phyloP scores from a whole-genome alignment of 2,888 invertebrate genomes.

The Leptinotarsa peninsularis region DNA sequence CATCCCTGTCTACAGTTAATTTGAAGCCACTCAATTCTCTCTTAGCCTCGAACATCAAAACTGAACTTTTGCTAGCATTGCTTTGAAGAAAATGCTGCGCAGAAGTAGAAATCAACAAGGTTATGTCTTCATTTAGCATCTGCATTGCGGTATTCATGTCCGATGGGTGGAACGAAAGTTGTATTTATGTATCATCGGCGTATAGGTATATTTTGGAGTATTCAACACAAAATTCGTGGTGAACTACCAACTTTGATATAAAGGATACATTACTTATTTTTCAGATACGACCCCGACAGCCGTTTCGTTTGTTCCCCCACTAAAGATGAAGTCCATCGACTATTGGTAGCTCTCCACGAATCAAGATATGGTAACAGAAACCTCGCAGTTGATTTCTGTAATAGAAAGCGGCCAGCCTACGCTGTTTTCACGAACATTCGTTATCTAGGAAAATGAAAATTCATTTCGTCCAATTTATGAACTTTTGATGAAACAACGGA shows the following conservation, averaged over 20 bases:
- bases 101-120: no score
- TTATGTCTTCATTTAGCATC: no score
- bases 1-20: no score
- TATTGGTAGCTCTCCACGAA: slow-evolving; percentile 73
- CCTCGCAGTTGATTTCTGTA: slow-evolving; percentile 73
- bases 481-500: background rate
- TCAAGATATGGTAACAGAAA: slow-evolving; percentile 70
- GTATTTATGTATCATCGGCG: no score
- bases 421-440: slow-evolving; percentile 74
- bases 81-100: no score
- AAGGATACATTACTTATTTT: slow-evolving; percentile 26
- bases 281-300: slow-evolving; percentile 70
- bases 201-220: no score
- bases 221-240: background rate
- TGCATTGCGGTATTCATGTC: no score
- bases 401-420: slow-evolving; percentile 72
- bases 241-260: background rate
- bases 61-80: no score
- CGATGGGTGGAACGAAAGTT: no score
- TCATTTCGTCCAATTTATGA: background rate
- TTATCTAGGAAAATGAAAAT: slow-evolving; percentile 67
- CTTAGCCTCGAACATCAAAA: no score
- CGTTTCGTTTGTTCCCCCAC: slow-evolving; percentile 74
- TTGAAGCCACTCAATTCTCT: no score
- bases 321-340: slow-evolving; percentile 72